phyloP scores from a whole-genome alignment of 2,113 vertebrate species.

The Sinosuthora webbiana region DNA sequence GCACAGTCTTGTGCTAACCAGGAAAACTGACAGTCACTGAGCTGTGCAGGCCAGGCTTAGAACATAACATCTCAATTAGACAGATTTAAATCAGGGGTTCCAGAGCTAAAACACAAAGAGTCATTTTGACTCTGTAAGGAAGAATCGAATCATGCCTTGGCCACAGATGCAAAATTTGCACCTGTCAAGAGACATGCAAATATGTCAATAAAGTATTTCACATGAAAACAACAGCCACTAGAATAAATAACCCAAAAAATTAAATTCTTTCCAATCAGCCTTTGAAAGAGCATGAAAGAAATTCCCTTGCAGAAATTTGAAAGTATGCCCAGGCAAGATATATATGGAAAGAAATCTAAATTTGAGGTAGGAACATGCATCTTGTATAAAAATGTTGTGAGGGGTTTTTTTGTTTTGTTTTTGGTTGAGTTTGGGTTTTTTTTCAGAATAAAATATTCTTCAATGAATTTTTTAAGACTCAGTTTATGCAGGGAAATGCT shows the following conservation, averaged over 20 bases:
- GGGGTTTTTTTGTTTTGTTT: background rate
- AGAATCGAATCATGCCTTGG: rapidly evolving
- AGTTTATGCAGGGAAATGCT: background rate
- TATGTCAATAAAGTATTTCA: background rate
- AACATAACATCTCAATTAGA: background rate
- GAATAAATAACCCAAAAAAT: background rate
- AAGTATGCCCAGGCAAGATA: background rate
- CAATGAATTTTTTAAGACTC: background rate
- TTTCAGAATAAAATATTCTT: background rate
- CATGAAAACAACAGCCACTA: background rate
- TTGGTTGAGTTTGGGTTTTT: rapidly evolving
- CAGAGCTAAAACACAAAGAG: background rate
- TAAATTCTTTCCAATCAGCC: background rate
- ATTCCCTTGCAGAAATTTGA: background rate
- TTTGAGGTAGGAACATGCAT: background rate
- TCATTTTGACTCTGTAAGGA: background rate
- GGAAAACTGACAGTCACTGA: background rate
- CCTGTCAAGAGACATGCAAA: background rate
- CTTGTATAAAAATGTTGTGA: background rate
- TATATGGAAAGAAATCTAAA: background rate
- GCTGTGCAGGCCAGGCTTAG: background rate
- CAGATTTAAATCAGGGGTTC: background rate
- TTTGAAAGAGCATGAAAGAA: background rate
- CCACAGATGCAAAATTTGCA: background rate
- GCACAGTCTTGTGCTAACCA: background rate